A percentile compares a stretch with the other conserved stretches of the same genome.
Conservation (phyloP, 2,113 vertebrate species). For the Dipodomys spectabilis region DNA sequence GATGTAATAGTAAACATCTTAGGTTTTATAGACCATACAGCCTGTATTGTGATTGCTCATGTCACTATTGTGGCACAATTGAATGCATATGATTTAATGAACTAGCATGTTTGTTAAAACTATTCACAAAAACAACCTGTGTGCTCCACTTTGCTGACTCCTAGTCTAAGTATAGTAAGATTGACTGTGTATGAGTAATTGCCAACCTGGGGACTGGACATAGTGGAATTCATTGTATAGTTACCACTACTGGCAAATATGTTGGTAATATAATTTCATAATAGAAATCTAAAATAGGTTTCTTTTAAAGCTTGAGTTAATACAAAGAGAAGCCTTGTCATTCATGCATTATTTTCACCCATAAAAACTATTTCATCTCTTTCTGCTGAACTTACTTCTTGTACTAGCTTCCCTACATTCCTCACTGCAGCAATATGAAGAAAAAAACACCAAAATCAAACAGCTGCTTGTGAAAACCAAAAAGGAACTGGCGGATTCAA, state of each 20-base stretch:
- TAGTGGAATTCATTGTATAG: background rate
- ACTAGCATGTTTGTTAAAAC: background rate
- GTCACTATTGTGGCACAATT: background rate
- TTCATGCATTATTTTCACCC: background rate
- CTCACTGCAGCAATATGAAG: slow-evolving; percentile 91
- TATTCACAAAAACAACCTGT: background rate
- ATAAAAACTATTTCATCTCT: slow-evolving; percentile 41
- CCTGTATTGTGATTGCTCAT: background rate
- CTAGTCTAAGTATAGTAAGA: background rate
- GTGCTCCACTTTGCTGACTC: background rate
- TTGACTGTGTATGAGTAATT: background rate
- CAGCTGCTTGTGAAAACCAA: slow-evolving; percentile 96
- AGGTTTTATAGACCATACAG: background rate
- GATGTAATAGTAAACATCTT: background rate
- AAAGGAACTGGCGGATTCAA: slow-evolving; percentile 95
- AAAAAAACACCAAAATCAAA: slow-evolving; percentile 94
- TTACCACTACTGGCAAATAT: background rate
- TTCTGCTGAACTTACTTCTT: slow-evolving; percentile 57
- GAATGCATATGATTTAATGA: background rate
- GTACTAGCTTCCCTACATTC: slow-evolving; percentile 91
- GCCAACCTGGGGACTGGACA: background rate
- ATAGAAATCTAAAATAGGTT: background rate
- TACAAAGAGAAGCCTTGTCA: background rate
- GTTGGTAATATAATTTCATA: background rate
- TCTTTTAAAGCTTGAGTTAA: slow-evolving; percentile 12